Base-by-base conservation (phyloP, 2,888 invertebrate genomes). In the Myopa tessellatipennis region DNA sequence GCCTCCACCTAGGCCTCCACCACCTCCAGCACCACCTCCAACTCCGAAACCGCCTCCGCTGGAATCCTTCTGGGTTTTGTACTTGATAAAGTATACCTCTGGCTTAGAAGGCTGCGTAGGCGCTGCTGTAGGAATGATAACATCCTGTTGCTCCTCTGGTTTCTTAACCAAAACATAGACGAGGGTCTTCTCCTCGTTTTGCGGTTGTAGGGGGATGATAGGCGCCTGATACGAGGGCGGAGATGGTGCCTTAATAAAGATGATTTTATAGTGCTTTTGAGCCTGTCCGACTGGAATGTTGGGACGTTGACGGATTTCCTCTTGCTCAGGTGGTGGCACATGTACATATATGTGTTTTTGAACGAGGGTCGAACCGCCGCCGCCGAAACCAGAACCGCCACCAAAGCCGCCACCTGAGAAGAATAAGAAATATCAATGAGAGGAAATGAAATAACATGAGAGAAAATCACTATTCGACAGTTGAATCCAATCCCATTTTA, bases 321-420 rank as follows among this genome's bases (percentile, higher is more conserved):
- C 93, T n/a, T 93, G 95, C 89, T 96, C 95, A 91, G 93, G 95
- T 86, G 96, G 96, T 73, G 96, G 96, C 16, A 96, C 95, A 88
- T 96, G 96, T 6, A 96, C 96, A 91, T 96, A 96, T 89, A 95
- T 95, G 91, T 95, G 95, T 87, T 95, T 95, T 88, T 95, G 95
- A 82, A 95, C 93, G 65, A 95, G 90, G 69, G 88, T 89, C 80
- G 88, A 86, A 69, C 89, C 89, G 74, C 89, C 85, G 67, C 86
- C 85, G 74, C 87, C 86, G 68, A 86, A 86, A 74, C 86, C 85
- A 70, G 85, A 85, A 73, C 80, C 80, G 69, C 82, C 83, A 72
- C 83, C 85, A 10, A 85, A 84, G 75, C 80, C 77, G n/a, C 36
- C 40, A 8, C 61, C 34, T 61, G 14, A 55, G 16, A 14, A 2